Evolutionary conservation across 1,140 invertebrate genomes (phyloP), one percentile per base, ranked within the genome.

Genomic region (Pectinophora gossypiella): DNA sequence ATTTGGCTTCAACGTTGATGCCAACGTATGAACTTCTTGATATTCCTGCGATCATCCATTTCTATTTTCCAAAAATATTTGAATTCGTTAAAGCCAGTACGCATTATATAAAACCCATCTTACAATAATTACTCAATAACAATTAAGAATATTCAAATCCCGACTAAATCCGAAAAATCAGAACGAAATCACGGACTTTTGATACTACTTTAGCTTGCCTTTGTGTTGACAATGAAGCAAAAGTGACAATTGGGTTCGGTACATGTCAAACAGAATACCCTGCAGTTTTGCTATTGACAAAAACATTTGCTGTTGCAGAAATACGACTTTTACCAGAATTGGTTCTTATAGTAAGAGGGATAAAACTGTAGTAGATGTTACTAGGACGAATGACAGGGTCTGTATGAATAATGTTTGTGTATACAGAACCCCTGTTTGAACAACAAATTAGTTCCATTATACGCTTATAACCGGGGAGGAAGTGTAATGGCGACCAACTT

Each of bases 371-470:
- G 6, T 0, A 9, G 6, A 7, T 6, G 23, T 46, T 50, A 21
- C 18, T 12, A 36, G 13, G 13, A 7, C 36, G 16, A 10, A 40
- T 40, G 36, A 15, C 7, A 9, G 3, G 13, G 15, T 7, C 16
- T 6, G 50, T 20, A n/a, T 35, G 16, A 66, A 63, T 60, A 52
- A 73, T 81, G 77, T 84, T 80, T 82, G 72, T 70, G 63, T 71
- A 58, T 62, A 61, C 60, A 74, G 57, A 59, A 68, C 59, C 77
- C 76, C 71, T 83, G 74, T 85, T 85, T 85, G 77, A 80, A 82
- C 74, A 82, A 81, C 79, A 82, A 83, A 83, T 83, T 83, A 81
- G 76, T 79, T 77, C 60, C 68, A 83, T 85, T 85, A 85, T 80
- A 81, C 76, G 74, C 72, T 73, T 74, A 71, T 82, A 76, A 74